Base-by-base conservation (phyloP, 2,113 vertebrate species). In the Zosterops japonicus region DNA sequence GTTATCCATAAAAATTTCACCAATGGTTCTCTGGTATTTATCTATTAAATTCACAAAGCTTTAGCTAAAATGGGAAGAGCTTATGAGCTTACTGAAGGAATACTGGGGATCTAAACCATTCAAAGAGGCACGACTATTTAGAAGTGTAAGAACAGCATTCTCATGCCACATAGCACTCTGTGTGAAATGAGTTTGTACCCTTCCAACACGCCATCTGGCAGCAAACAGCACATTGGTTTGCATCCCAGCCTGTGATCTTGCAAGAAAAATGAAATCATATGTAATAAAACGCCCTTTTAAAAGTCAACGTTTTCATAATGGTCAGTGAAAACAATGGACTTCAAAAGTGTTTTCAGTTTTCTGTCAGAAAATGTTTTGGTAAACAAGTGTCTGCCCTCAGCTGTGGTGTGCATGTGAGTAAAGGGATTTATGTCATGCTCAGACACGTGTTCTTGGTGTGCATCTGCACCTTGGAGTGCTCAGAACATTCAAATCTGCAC, bases 181-280 rank as follows among this genome's bases (percentile, higher is more conserved):
- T 94, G 88, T 87, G 95, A 96, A 96, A 35, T 56, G 64, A 96
- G 70, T 96, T 96, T 97, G 91, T 97, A 96, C 77, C 76, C 90
- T 93, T 96, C 82, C 90, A 96, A 70, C 77, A 76, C 69, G 49
- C 93, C 96, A 97, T 95, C 93, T 97, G 94, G 95, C 94, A 96
- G 82, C 76, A 85, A 96, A 71, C 71, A 59, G 76, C 50, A 49
- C 75, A 70, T 86, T 94, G 93, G 71, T 95, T 93, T 94, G 56
- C 91, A 89, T 94, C 87, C 91, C 87, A 94, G 90, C 59, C 78
- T 90, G 80, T 78, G 90, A 94, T 96, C 87, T 90, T 85, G 59
- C 44, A 83, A 94, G 83, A 80, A 93, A 96, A 96, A 92, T 75
- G 27, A 88, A 81, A 75, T 93, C 39, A 60, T 86, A 42, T 64